A percentile compares a stretch with the other conserved stretches of the same genome.
These are phyloP conservation scores for Dendrocincla fuliginosa DNA, from an alignment of 2,797 vertebrate species.

Conservation along the genomic window DNA sequence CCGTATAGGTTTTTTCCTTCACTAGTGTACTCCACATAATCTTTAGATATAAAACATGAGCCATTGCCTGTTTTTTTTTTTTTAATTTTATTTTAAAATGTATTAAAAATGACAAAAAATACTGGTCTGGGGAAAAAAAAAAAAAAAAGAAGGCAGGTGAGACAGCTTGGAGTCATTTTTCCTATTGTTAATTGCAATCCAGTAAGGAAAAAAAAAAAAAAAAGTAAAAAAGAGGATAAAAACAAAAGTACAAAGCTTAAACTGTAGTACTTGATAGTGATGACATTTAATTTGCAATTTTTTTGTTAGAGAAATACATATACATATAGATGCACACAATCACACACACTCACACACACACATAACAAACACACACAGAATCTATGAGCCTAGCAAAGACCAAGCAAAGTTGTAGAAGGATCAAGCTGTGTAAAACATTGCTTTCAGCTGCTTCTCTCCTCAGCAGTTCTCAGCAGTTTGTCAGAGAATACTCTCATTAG, in stretches of 20 bases:
- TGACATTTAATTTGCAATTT: background rate
- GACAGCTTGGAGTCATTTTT: background rate
- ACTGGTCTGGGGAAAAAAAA: background rate
- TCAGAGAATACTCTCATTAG: background rate
- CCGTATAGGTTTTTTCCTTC: background rate
- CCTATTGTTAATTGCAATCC: background rate
- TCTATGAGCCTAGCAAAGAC: background rate
- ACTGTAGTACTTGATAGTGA: background rate
- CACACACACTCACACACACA: background rate
- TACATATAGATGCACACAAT: background rate
- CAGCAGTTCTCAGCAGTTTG: background rate
- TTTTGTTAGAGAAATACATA: background rate
- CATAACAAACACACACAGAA: background rate
- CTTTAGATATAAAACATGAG: background rate
- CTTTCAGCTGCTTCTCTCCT: background rate
- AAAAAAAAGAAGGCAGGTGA: background rate
- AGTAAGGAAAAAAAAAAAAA: background rate
- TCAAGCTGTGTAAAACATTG: background rate
- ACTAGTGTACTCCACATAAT: background rate
- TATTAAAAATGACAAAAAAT: background rate
- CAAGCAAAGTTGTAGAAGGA: background rate
- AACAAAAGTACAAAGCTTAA: background rate
- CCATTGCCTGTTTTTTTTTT: background rate
- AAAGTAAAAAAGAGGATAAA: background rate
- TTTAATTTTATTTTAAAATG: background rate